Base-by-base conservation (phyloP, 1,140 invertebrate genomes). In the Sarcophaga peregrina region DNA sequence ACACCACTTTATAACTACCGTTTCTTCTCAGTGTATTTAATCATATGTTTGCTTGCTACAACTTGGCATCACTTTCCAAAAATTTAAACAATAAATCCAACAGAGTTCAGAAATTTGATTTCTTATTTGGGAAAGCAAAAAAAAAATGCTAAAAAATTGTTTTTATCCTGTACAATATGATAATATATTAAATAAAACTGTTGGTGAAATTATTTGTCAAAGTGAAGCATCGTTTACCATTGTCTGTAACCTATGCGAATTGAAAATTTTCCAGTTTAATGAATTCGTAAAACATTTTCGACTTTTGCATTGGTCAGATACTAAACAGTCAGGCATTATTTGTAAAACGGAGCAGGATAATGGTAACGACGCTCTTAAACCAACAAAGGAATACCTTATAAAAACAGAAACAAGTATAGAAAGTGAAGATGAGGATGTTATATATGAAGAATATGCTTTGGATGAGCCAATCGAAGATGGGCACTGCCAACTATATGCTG, bases 271-370 rank as follows among this genome's bases (percentile, higher is more conserved):
- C 62, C 83, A 86, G 10, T 89, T 89, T 47, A 83, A 76, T 13
- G 88, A 89, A 50, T 89, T 89, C 80, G 81, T 88, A 80, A 82
- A 87, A 13, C 88, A 89, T 82, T 85, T 89, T 76, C 85, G 87
- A 84, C 87, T 86, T 62, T 82, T 83, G 15, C 88, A 89, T 78
- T 87, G 87, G 8, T 0, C 17, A 48, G 20, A 62, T 54, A 45
- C 13, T 17, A 46, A n/a, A n/a, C 10, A 20, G n/a, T 8, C 8
- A 13, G 8, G 8, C 17, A 75, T 11, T 37, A 37, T 8, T 8
- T 8, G 25, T 10, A 52, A 45, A 17, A 62, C 13, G 9, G 8
- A 8, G 5, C 6, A 5, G 20, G 3, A 17, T 20, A 62, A 50
- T 47, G 8, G 17, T 3, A 37, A 8, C 13, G 50, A 37, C 1